Percentiles rank a stretch among this genome's conserved stretches.
Conservation (phyloP, 2,797 vertebrate species). For the Sarcoramphus papa region DNA sequence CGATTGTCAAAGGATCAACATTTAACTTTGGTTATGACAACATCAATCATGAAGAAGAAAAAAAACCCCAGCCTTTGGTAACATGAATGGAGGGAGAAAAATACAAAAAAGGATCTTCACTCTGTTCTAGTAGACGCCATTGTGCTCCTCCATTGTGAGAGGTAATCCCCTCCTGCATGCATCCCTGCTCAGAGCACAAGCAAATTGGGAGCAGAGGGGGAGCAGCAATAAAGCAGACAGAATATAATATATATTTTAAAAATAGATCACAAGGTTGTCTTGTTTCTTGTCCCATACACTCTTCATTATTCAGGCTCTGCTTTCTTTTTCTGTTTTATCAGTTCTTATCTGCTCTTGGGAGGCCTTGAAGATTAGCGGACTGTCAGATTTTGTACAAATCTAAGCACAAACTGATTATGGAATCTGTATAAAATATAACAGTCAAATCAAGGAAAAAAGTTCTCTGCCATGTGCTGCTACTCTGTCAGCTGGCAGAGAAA, state of each 20-base stretch:
- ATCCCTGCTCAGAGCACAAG: not conserved
- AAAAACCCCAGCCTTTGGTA: not conserved
- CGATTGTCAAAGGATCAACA: not conserved
- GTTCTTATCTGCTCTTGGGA: not conserved
- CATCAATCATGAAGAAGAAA: not conserved
- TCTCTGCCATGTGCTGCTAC: not conserved
- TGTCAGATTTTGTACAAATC: not conserved
- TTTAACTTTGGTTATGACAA: constrained; percentile 28
- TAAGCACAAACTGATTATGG: not conserved
- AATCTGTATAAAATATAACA: not conserved
- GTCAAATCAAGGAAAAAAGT: not conserved
- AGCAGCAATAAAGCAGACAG: not conserved
- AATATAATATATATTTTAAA: not conserved
- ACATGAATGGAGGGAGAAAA: not conserved
- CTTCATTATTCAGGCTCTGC: not conserved
- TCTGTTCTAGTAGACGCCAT: not conserved
- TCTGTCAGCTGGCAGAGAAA: not conserved
- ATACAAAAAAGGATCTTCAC: not conserved
- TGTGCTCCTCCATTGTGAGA: constrained; percentile 14
- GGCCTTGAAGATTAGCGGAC: not conserved
- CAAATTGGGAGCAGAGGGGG: not conserved
- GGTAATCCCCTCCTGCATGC: not conserved
- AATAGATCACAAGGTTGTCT: constrained; percentile 5
- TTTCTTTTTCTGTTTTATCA: not conserved
- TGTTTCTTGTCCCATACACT: not conserved